A percentile compares a stretch with the other conserved stretches of the same genome.
Conservation (phyloP, 1,140 invertebrate genomes). For the Eulimnadia texana region DNA sequence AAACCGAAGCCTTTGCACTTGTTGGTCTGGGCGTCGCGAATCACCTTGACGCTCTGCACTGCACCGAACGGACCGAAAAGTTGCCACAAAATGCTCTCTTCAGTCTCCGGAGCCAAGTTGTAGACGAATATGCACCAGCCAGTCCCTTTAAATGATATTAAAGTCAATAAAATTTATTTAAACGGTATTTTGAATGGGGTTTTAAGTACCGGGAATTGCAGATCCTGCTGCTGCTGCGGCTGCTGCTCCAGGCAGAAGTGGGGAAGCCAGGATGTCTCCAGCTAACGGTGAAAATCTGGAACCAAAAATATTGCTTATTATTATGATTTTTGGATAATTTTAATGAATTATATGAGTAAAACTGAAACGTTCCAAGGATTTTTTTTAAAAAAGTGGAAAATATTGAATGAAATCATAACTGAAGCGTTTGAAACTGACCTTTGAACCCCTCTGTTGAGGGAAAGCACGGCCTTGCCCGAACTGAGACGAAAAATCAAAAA, state of each 20-base stretch:
- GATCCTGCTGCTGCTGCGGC: slow-evolving; percentile 40
- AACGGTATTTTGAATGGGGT: not conserved
- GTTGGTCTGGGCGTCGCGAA: slow-evolving; percentile 91
- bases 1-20: slow-evolving; percentile 99
- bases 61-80: slow-evolving; percentile 97
- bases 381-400: not conserved
- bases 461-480: slow-evolving; percentile 65
- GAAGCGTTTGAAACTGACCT: no score
- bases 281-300: slow-evolving; percentile 85
- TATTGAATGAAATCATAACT: slow-evolving; percentile 3
- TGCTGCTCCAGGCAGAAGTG: slow-evolving; percentile 64
- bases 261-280: slow-evolving; percentile 75
- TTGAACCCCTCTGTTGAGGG: slow-evolving; percentile 76
- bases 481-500: slow-evolving; percentile 28
- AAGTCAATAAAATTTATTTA: not conserved
- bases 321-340: no score
- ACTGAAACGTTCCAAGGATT: no score
- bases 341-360: no score
- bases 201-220: slow-evolving; percentile 13
- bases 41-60: slow-evolving; percentile 95
- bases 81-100: slow-evolving; percentile 97
- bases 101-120: slow-evolving; percentile 93
- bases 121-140: slow-evolving; percentile 99
- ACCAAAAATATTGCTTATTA: no score
- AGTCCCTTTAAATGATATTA: slow-evolving; percentile 47